Evolutionary conservation across 2,888 invertebrate genomes (phyloP).

Genomic region (Aphodius sticticus): DNA sequence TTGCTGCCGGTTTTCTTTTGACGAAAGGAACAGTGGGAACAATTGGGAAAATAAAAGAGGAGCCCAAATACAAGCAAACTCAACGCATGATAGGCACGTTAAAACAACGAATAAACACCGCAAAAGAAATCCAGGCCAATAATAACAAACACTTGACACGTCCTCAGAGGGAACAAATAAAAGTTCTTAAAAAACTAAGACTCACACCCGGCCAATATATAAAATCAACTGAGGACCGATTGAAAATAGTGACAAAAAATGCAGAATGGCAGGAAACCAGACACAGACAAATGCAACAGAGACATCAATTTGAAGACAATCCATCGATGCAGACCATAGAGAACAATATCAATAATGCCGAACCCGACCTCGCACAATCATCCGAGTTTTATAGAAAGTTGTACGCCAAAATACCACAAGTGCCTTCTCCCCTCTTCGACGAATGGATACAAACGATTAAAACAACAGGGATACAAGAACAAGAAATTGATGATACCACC

Average conservation of each 20-base stretch:
- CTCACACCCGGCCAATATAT: background rate
- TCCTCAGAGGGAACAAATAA: background rate
- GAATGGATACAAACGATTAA: constrained; percentile 33
- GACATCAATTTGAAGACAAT: background rate
- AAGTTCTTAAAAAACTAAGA: background rate
- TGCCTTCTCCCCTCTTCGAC: constrained; percentile 13
- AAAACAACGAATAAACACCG: background rate
- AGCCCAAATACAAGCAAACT: background rate
- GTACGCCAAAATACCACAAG: background rate
- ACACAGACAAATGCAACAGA: background rate
- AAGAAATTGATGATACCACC: constrained; percentile 29
- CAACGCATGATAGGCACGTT: background rate
- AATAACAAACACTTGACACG: background rate
- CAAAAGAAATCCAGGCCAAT: background rate
- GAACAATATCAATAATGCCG: background rate
- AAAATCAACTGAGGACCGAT: background rate
- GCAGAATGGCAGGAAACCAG: background rate
- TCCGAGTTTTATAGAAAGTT: too few relatives aligned
- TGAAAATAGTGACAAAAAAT: background rate
- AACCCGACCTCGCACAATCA: background rate
- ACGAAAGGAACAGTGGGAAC: background rate
- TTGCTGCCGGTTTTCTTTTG: background rate
- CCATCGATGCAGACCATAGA: background rate
- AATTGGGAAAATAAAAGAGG: background rate
- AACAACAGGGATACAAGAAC: background rate